phyloP scores from a whole-genome alignment of 2,888 invertebrate genomes.

The Junonia oenone region DNA sequence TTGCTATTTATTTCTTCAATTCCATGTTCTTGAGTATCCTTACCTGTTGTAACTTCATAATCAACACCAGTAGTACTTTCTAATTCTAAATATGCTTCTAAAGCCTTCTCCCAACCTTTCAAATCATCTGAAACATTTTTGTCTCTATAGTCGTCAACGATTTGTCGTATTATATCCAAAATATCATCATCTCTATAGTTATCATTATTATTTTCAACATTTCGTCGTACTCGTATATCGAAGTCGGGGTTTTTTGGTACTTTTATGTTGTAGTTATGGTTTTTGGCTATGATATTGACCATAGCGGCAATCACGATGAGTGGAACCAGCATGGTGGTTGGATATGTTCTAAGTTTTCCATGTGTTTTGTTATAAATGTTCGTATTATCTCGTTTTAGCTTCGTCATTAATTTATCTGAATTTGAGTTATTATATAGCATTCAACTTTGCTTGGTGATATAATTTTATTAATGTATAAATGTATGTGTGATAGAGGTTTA shows the following conservation, averaged over 20 bases:
- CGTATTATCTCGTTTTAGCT: background rate
- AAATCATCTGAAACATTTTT: too few species aligned
- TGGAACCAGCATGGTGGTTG: conserved; percentile 12
- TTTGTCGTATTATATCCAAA: background rate
- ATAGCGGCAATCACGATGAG: conserved; percentile 8
- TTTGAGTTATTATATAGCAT: background rate
- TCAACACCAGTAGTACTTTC: too few species aligned
- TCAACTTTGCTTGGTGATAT: background rate
- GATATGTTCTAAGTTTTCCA: background rate
- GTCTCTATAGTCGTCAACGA: too few species aligned
- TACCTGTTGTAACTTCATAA: too few species aligned
- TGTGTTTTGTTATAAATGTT: background rate
- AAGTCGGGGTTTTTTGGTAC: conserved; percentile 11
- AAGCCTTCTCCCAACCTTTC: too few species aligned
- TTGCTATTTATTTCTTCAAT: too few species aligned
- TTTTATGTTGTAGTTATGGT: conserved; percentile 22
- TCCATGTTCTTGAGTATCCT: too few species aligned
- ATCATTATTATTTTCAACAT: background rate
- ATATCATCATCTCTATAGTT: background rate
- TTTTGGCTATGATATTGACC: conserved; percentile 19
- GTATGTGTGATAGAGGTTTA: too few species aligned
- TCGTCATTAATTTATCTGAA: background rate
- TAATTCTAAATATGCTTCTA: too few species aligned
- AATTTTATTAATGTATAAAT: too few species aligned
- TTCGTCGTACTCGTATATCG: conserved; percentile 18